Percentiles rank a stretch among this genome's conserved stretches.
phyloP scores from a whole-genome alignment of 2,113 vertebrate species.

The Hiodon tergisus region DNA sequence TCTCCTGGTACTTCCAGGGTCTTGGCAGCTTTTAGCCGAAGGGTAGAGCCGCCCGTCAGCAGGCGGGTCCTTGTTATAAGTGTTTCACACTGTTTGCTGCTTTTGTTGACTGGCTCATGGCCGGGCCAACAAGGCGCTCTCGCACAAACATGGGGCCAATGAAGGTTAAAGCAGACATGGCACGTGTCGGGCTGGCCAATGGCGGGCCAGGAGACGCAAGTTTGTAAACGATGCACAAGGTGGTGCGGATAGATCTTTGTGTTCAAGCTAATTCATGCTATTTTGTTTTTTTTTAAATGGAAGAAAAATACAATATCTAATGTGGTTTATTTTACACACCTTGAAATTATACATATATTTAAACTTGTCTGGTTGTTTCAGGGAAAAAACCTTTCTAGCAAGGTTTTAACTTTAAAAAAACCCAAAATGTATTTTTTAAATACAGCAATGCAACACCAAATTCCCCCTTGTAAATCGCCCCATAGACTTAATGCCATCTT shows the following conservation, averaged over 20 bases:
- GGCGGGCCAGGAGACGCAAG: constrained; percentile 34
- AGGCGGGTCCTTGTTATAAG: constrained; percentile 43
- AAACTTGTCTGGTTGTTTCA: background rate
- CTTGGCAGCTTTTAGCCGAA: constrained; percentile 45
- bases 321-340: constrained; percentile 3
- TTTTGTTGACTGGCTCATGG: constrained; percentile 40
- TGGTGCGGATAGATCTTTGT: no score
- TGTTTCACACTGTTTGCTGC: constrained; percentile 47
- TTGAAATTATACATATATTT: background rate
- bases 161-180: constrained; percentile 39
- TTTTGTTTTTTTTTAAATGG: no score
- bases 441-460: no score
- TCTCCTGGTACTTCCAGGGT: constrained; percentile 38
- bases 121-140: constrained; percentile 35
- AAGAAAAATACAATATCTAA: no score
- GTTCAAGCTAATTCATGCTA: no score
- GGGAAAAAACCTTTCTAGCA: background rate
- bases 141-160: constrained; percentile 41
- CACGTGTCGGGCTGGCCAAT: constrained; percentile 37
- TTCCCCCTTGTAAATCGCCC: no score
- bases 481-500: no score
- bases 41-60: constrained; percentile 32
- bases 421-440: no score
- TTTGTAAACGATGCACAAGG: constrained; percentile 6
- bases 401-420: no score